These are phyloP conservation scores for Hybognathus amarus DNA, from an alignment of 2,797 vertebrate species.

Conservation along the genomic window DNA sequence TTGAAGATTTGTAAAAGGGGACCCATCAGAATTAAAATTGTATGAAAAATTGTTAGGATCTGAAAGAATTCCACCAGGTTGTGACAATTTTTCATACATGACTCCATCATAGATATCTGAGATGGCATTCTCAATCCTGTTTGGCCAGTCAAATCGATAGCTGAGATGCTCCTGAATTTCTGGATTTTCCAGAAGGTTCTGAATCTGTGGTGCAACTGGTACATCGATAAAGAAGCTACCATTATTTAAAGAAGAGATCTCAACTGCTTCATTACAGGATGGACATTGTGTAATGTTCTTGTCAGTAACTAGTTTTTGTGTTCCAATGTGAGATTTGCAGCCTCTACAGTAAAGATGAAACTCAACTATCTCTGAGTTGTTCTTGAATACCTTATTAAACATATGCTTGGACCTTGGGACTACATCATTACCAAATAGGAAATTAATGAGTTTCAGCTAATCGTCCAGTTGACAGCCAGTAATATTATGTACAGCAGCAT, in stretches of 20 bases:
- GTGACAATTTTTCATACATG: neutral
- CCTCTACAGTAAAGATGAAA: neutral
- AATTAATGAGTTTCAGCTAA: slow-evolving; percentile 3
- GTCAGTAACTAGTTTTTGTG: too few relatives aligned
- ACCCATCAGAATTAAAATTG: slow-evolving; percentile 11
- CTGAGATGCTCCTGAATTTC: neutral
- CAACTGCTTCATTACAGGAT: too few relatives aligned
- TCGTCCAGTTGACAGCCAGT: slow-evolving; percentile 1
- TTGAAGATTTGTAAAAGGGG: neutral
- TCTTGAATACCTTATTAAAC: slow-evolving; percentile 12
- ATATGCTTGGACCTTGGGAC: slow-evolving; percentile 2
- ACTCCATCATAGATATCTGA: neutral
- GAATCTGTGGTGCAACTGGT: neutral
- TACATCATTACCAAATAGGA: slow-evolving; percentile 4
- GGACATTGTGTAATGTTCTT: too few relatives aligned
- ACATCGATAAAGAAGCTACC: too few relatives aligned
- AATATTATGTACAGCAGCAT: neutral
- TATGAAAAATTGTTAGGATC: slow-evolving; percentile 1
- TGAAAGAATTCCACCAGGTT: neutral
- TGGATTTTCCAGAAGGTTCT: slow-evolving; percentile 10
- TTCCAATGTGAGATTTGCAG: neutral
- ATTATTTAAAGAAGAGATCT: too few relatives aligned
- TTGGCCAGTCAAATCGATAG: slow-evolving; percentile 1
- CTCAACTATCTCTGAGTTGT: neutral
- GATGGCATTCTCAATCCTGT: neutral